phyloP scores from a whole-genome alignment of 1,140 invertebrate genomes.

The Drosophila rhopaloa region DNA sequence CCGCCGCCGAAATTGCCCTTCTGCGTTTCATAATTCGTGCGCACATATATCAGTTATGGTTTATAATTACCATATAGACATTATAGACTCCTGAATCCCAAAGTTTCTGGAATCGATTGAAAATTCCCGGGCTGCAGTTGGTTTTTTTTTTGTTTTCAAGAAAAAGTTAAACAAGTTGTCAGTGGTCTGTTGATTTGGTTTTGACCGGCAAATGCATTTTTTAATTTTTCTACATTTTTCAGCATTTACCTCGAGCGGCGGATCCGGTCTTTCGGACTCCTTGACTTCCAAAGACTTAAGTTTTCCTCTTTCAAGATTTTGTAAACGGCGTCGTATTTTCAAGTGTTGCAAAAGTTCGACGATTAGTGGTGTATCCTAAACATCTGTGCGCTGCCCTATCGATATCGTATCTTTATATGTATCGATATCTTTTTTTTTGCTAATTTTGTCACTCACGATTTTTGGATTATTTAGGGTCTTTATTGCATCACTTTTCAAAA shows the following conservation, averaged over 20 bases:
- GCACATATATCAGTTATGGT: too few relatives aligned
- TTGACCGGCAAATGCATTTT: not conserved
- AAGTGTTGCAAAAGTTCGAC: not conserved
- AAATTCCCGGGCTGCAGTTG: not conserved
- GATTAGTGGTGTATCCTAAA: slow-evolving; percentile 6
- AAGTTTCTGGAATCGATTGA: not conserved
- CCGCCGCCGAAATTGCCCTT: too few relatives aligned
- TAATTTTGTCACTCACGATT: not conserved
- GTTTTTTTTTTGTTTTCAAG: too few relatives aligned
- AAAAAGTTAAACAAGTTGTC: not conserved
- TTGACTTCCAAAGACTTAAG: too few relatives aligned
- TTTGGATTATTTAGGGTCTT: not conserved
- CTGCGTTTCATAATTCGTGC: too few relatives aligned
- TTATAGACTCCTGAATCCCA: too few relatives aligned
- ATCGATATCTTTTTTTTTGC: not conserved
- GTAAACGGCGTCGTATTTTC: not conserved
- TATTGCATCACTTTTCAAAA: too few relatives aligned
- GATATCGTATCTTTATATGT: not conserved
- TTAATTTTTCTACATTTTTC: not conserved
- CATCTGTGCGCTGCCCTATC: slow-evolving; percentile 1
- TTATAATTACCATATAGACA: too few relatives aligned
- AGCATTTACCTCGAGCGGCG: not conserved
- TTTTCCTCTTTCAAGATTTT: not conserved
- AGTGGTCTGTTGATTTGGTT: too few relatives aligned
- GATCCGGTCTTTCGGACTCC: not conserved